These are phyloP conservation scores for Solea solea DNA, from an alignment of 2,113 vertebrate genomes.

Conservation along the genomic window DNA sequence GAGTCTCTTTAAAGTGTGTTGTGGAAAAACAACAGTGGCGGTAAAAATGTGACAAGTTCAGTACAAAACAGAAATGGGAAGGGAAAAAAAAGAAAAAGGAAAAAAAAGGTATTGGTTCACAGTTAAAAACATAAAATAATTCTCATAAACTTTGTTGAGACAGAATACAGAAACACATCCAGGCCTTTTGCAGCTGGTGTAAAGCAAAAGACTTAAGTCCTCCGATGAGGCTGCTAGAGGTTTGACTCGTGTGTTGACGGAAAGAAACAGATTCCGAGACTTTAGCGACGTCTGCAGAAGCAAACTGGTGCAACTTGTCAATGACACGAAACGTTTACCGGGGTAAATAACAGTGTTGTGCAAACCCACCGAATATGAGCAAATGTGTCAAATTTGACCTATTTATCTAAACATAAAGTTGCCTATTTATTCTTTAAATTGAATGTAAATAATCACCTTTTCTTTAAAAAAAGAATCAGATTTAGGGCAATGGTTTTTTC, in stretches of 20 bases:
- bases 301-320: conserved; percentile 10
- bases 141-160: conserved; percentile 7
- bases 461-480: no score
- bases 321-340: neutral
- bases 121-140: conserved; percentile 3
- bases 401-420: neutral
- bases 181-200: neutral
- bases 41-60: neutral
- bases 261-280: neutral
- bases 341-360: neutral
- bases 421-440: no score
- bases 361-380: neutral
- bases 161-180: conserved; percentile 14
- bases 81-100: neutral
- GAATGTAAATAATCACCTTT: no score
- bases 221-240: conserved; percentile 21
- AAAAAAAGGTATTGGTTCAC: conserved; percentile 9
- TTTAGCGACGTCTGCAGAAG: conserved; percentile 7
- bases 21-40: neutral
- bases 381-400: neutral
- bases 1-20: neutral
- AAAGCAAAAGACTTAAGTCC: neutral
- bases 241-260: neutral
- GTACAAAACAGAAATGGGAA: neutral
- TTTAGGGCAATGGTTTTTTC: no score